These are phyloP conservation scores for Pseudomyrmex sp. DNA, from an alignment of 1,140 invertebrate genomes.

Conservation along the genomic window DNA sequence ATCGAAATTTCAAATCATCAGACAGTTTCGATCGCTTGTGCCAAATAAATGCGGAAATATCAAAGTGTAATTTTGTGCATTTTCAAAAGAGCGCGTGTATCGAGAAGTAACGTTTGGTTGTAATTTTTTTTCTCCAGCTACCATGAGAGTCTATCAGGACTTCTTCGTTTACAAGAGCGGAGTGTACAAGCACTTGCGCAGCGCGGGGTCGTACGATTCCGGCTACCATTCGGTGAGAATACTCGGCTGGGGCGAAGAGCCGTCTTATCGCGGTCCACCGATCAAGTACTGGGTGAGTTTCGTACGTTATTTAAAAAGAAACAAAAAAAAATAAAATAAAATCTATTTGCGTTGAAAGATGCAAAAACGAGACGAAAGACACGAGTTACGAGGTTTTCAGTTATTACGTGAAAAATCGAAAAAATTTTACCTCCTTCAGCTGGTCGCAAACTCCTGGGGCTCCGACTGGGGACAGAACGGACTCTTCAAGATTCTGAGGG, in stretches of 20 bases:
- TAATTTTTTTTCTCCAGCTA: constrained; percentile 86
- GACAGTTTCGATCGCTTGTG: too few species aligned
- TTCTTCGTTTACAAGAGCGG: constrained; percentile 95
- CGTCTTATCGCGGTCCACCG: constrained; percentile 76
- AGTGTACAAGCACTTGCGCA: constrained; percentile 90
- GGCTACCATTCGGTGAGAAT: constrained; percentile 96
- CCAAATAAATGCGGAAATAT: not conserved
- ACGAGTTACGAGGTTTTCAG: not conserved
- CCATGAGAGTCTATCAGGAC: constrained; percentile 94
- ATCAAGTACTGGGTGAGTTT: constrained; percentile 95
- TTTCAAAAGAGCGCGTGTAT: not conserved
- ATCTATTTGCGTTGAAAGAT: too few species aligned
- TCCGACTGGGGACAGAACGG: constrained; percentile 94
- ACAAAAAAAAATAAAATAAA: not conserved
- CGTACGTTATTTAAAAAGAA: not conserved
- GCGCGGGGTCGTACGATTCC: constrained; percentile 85
- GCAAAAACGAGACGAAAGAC: not conserved
- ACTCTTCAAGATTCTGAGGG: constrained; percentile 92
- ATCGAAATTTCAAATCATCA: not conserved
- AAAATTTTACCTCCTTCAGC: constrained; percentile 85
- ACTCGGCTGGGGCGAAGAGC: constrained; percentile 95
- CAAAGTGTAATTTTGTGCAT: not conserved
- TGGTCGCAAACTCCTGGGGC: constrained; percentile 97
- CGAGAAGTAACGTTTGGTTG: constrained; percentile 21
- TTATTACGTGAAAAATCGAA: not conserved